Conservation (phyloP, 2,797 vertebrate species). For the Mustela erminea region DNA sequence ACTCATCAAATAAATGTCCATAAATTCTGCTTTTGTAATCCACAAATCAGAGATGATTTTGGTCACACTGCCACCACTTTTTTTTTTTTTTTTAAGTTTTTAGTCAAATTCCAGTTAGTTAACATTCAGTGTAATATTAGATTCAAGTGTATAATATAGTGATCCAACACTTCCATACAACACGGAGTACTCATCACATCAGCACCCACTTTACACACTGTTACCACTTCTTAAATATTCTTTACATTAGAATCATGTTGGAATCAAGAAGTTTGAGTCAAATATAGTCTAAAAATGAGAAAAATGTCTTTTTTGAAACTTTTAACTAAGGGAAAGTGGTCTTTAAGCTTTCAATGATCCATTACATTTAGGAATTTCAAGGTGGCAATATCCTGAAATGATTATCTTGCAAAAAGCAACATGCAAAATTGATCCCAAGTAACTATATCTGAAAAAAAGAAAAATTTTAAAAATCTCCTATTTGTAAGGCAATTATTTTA, state of each 20-base stretch:
- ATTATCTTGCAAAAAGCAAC: neutral
- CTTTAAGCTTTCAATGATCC: neutral
- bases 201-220: neutral
- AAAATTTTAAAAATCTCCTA: neutral
- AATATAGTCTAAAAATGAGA: neutral
- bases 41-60: neutral
- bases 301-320: neutral
- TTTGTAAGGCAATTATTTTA: neutral
- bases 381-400: neutral
- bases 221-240: neutral
- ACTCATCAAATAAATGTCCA: neutral
- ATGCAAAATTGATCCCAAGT: neutral
- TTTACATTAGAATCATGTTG: neutral
- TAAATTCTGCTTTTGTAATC: neutral
- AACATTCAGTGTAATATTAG: neutral
- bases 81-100: neutral
- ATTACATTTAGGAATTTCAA: neutral
- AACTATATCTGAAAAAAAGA: neutral
- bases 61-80: neutral
- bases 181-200: neutral
- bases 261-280: neutral
- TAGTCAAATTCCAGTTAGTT: neutral
- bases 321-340: neutral
- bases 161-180: neutral
- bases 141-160: neutral